Evolutionary conservation across 1,140 invertebrate genomes (phyloP).

Genomic region (Magallana gigas): DNA sequence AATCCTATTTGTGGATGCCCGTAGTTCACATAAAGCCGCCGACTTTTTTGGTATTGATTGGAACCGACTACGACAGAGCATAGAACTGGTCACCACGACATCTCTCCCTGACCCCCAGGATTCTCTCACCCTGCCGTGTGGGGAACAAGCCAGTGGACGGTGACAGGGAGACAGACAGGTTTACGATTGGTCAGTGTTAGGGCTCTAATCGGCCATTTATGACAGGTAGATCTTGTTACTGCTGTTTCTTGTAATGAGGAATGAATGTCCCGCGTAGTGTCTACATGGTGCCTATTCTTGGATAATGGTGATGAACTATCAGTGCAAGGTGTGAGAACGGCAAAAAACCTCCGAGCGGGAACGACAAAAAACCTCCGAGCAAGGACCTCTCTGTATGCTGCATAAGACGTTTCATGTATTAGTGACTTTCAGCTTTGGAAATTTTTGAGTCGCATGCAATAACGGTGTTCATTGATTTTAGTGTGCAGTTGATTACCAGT

Average conservation of each 20-base stretch:
- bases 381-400: too few species aligned
- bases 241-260: slow-evolving; percentile 3
- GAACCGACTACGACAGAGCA: not conserved
- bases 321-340: not conserved
- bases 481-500: not conserved
- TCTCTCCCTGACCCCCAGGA: too few species aligned
- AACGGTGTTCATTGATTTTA: not conserved
- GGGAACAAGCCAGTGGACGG: not conserved
- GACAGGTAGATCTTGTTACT: not conserved
- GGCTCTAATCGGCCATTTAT: not conserved
- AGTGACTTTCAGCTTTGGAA: too few species aligned
- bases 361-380: not conserved
- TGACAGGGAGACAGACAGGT: not conserved
- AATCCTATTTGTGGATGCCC: not conserved
- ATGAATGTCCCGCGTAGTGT: not conserved
- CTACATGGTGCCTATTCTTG: not conserved
- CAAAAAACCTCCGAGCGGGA: not conserved
- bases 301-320: not conserved
- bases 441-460: too few species aligned
- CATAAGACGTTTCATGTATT: too few species aligned
- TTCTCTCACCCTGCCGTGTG: not conserved
- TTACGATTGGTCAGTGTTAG: not conserved
- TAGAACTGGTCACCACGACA: too few species aligned
- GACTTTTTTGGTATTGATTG: slow-evolving; percentile 19
- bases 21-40: not conserved